phyloP scores from a whole-genome alignment of 2,113 vertebrate species.

The Nanorana parkeri region DNA sequence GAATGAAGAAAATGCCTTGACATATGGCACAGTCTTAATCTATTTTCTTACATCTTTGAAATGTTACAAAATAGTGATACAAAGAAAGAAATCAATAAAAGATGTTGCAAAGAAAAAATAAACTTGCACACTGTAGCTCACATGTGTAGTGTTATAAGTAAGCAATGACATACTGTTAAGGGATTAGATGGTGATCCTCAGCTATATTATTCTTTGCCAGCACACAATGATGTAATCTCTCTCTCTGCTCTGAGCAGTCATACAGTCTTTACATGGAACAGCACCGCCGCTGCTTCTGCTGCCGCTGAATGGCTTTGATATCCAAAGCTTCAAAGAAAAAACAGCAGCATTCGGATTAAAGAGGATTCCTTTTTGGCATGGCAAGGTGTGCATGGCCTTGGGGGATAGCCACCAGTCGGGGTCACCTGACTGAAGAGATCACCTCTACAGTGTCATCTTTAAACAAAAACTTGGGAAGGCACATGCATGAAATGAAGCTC shows the following conservation, averaged over 20 bases:
- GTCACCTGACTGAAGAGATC: slow-evolving; percentile 2
- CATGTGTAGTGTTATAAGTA: slow-evolving; percentile 24
- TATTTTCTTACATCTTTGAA: too few species aligned
- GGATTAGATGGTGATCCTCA: slow-evolving; percentile 46
- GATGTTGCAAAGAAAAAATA: not conserved
- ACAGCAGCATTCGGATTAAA: not conserved
- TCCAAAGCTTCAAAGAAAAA: not conserved
- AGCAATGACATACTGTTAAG: slow-evolving; percentile 51
- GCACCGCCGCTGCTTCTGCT: not conserved
- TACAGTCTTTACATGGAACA: slow-evolving; percentile 32
- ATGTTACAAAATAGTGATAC: too few species aligned
- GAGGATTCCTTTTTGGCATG: not conserved
- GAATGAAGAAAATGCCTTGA: too few species aligned
- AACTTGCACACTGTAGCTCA: not conserved
- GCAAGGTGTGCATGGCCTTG: not conserved
- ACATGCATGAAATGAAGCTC: not conserved
- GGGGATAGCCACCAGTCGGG: too few species aligned
- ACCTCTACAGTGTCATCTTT: not conserved
- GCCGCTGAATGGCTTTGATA: not conserved
- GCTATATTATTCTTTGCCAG: slow-evolving; percentile 45
- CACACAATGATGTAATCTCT: slow-evolving; percentile 54
- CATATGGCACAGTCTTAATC: too few species aligned
- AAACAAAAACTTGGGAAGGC: not conserved
- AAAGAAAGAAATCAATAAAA: not conserved
- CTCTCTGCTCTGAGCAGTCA: slow-evolving; percentile 39